Conservation (phyloP, 2,113 vertebrate species). For the Speoplatyrhinus poulsoni region DNA sequence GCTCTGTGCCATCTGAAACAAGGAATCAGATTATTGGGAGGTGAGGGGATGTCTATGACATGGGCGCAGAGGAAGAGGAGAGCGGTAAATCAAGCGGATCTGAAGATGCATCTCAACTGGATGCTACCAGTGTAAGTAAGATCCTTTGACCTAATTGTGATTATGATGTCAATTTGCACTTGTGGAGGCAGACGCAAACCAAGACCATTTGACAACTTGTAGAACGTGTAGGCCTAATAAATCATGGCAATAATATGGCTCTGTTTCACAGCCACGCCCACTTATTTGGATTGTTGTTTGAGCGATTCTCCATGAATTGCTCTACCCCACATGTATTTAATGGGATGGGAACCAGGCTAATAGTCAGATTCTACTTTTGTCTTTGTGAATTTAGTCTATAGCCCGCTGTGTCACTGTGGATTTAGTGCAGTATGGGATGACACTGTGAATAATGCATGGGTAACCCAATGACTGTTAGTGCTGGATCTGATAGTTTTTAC, state of each 20-base stretch:
- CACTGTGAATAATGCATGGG: constrained; percentile 74
- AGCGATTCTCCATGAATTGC: no score
- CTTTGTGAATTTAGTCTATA: constrained; percentile 23
- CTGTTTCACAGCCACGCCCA: no score
- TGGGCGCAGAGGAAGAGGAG: constrained; percentile 67
- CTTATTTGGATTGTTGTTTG: no score
- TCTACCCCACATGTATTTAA: no score
- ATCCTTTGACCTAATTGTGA: neutral
- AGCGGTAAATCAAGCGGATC: constrained; percentile 39
- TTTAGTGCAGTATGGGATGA: constrained; percentile 69
- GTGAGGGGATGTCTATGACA: constrained; percentile 63
- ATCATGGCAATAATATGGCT: no score
- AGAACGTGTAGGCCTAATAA: no score
- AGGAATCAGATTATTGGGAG: constrained; percentile 32
- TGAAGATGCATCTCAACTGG: constrained; percentile 50
- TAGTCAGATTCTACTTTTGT: neutral
- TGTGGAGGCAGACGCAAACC: no score
- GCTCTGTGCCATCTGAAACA: neutral
- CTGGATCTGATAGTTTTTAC: constrained; percentile 39
- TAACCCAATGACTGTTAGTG: constrained; percentile 62
- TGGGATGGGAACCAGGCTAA: neutral
- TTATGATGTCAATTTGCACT: no score
- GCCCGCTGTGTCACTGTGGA: constrained; percentile 37
- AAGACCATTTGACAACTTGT: no score
- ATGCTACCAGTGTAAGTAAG: constrained; percentile 71